Evolutionary conservation across 2,113 vertebrate genomes (phyloP).

Genomic region (Hypocryptadius cinnamomeus): DNA sequence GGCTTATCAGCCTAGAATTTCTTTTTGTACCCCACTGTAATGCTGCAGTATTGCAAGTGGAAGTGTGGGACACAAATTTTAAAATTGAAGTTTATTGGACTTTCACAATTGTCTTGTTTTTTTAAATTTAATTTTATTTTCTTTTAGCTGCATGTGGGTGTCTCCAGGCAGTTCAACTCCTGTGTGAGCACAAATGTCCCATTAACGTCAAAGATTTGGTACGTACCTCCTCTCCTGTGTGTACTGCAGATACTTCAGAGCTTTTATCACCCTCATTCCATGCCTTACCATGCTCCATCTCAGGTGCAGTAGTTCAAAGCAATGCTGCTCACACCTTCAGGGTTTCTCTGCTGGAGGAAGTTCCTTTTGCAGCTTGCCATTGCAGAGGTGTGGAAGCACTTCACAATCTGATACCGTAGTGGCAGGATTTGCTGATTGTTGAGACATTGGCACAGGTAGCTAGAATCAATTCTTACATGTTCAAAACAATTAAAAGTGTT

Average conservation of each 20-base stretch:
- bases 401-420: neutral
- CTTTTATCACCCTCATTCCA: neutral
- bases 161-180: conserved; percentile 77
- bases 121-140: neutral
- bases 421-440: neutral
- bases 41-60: neutral
- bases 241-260: neutral
- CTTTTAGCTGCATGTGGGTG: conserved; percentile 79
- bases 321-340: neutral
- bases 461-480: neutral
- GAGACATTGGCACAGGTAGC: neutral
- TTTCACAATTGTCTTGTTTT: neutral
- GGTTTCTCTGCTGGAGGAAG: neutral
- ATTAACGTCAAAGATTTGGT: conserved; percentile 87
- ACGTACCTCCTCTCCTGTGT: conserved; percentile 43
- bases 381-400: neutral
- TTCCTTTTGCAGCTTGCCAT: neutral
- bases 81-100: neutral
- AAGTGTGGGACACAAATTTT: neutral
- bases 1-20: neutral
- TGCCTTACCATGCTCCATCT: neutral
- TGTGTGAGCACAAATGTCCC: conserved; percentile 86
- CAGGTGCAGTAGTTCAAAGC: neutral
- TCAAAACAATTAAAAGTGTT: neutral
- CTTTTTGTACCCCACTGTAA: neutral